phyloP scores from a whole-genome alignment of 2,888 invertebrate species.

The Lasioglossum calceatum region DNA sequence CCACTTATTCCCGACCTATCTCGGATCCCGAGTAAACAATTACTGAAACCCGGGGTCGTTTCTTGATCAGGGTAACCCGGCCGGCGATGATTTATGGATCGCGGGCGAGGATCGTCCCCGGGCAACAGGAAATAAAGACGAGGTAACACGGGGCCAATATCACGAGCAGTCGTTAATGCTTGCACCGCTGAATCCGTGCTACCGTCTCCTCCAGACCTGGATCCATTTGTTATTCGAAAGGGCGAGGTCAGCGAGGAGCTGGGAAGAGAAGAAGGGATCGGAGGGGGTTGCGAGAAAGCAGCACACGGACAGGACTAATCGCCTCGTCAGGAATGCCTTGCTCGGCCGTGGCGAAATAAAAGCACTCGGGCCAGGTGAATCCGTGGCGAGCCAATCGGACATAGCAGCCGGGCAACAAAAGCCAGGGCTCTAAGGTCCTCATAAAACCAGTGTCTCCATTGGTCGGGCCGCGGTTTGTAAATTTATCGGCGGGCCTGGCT shows the following conservation, averaged over 20 bases:
- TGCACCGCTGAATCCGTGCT: constrained; percentile 33
- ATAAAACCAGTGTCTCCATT: constrained; percentile 36
- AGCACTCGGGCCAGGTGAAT: constrained; percentile 11
- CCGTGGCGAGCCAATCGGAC: constrained; percentile 26
- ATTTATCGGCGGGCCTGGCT: constrained; percentile 56
- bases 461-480: constrained; percentile 45
- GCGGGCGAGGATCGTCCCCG: constrained; percentile 9
- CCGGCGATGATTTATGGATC: constrained; percentile 21
- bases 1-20: neutral
- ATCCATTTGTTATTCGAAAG: constrained; percentile 42
- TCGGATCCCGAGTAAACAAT: neutral
- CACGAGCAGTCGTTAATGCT: constrained; percentile 44
- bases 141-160: constrained; percentile 11
- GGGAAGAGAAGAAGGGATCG: neutral
- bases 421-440: constrained; percentile 7
- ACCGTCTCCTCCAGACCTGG: constrained; percentile 27
- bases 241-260: neutral
- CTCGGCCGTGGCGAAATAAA: constrained; percentile 37
- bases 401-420: constrained; percentile 21
- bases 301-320: constrained; percentile 38
- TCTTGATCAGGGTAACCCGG: neutral
- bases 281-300: constrained; percentile 1
- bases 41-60: neutral
- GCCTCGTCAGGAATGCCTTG: constrained; percentile 35
- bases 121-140: constrained; percentile 23